Evolutionary conservation across 2,113 vertebrate genomes (phyloP).

Genomic region (Atlantisia rogersi): DNA sequence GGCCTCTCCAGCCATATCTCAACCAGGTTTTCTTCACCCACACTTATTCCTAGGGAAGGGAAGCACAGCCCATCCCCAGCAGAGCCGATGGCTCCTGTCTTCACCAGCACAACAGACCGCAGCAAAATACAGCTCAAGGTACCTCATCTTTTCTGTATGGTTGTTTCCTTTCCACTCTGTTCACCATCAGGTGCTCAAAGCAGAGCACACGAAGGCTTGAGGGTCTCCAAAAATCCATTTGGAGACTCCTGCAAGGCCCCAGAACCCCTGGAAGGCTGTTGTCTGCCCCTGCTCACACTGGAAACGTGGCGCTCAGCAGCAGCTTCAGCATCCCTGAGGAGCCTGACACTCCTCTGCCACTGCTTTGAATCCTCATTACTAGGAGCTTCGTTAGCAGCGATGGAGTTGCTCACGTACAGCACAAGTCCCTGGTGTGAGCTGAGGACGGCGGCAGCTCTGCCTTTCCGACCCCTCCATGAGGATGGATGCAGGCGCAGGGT

Average conservation of each 20-base stretch:
- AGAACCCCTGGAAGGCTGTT: not conserved
- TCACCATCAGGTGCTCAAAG: not conserved
- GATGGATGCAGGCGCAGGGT: not conserved
- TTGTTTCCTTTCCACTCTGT: not conserved
- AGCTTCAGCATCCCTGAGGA: not conserved
- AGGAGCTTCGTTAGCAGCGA: not conserved
- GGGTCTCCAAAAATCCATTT: accelerated
- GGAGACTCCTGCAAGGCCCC: not conserved
- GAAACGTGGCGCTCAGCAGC: not conserved
- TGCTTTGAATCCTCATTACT: not conserved
- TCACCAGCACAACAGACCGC: not conserved
- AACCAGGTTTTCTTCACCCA: not conserved
- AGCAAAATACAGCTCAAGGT: accelerated
- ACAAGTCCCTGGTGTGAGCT: not conserved
- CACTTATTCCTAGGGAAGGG: not conserved
- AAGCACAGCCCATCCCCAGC: not conserved
- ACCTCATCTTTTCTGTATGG: accelerated
- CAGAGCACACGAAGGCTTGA: accelerated
- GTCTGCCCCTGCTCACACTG: accelerated
- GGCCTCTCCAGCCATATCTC: not conserved
- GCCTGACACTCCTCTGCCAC: not conserved
- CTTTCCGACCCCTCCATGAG: not conserved
- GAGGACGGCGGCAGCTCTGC: not conserved
- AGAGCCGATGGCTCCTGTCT: not conserved
- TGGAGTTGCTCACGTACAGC: accelerated